Evolutionary conservation across 2,888 invertebrate genomes (phyloP), one percentile per base, ranked within the genome.

Genomic region (Arrhopalites spinosus): DNA sequence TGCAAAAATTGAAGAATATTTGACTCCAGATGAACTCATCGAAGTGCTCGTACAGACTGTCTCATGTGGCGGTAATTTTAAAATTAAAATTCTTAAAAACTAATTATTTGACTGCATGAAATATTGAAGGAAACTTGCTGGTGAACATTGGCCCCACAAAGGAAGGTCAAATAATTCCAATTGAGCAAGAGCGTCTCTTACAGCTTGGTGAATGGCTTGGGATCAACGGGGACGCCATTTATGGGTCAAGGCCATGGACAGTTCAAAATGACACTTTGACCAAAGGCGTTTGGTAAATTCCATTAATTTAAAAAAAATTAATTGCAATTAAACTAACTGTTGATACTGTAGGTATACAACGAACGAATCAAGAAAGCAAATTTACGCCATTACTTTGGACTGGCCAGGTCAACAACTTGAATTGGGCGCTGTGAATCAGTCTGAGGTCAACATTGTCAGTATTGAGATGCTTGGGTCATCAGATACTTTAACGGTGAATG

Each of bases 201-300:
- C 84, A 85, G 77, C 81, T 86, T 81, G 87, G 87, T 1, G 74
- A 80, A 23, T 87, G 86, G 86, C 80, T 87, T 25, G 80, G 78
- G 0, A 83, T 86, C 25, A 87, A 87, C 79, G 86, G 86, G 7
- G 86, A 86, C 71, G 86, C 86, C 3, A 86, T 87, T 63, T 87
- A 86, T 78, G 78, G 78, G 15, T 82, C 84, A 3, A 83, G 83
- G 43, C 86, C 87, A 2, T 87, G 86, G 95, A 85, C 84, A 0
- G 86, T 88, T 76, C 96, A 96, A 86, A 95, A 95, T 83, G 96
- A 94, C 84, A 90, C 93, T 0, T 68, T 89, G n/a, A 89, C 89
- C 0, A 84, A 88, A 0, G 86, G 88, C 75, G 90, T 93, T 13
- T 95, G 95, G 95, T 95, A 77, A 45, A 68, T 36, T 7, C n/a